Evolutionary conservation across 1,140 invertebrate genomes (phyloP).

Genomic region (Ceratina australensis): DNA sequence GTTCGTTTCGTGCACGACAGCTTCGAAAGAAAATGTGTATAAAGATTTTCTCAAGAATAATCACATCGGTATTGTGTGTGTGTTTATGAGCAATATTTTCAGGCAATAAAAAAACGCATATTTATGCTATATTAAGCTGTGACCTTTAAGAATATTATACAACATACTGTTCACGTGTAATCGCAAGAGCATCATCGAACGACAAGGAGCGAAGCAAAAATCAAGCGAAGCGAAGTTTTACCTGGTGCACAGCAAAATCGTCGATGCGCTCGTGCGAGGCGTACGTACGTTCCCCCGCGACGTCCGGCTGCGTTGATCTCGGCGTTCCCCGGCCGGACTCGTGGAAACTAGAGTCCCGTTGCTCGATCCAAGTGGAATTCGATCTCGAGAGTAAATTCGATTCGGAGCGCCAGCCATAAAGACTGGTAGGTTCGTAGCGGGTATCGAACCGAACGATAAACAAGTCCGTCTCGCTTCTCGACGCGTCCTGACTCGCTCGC

Average conservation of each 20-base stretch:
- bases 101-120: too few relatives aligned
- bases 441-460: neutral
- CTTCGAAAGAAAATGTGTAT: neutral
- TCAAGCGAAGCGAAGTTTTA: constrained; percentile 41
- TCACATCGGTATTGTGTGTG: too few relatives aligned
- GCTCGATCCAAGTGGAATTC: neutral
- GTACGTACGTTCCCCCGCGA: constrained; percentile 14
- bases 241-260: constrained; percentile 31
- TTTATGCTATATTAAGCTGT: too few relatives aligned
- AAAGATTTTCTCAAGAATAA: neutral
- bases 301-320: neutral
- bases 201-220: constrained; percentile 3
- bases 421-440: neutral
- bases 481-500: neutral
- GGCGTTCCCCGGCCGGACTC: neutral
- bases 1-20: neutral
- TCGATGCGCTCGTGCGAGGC: constrained; percentile 28
- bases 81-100: too few relatives aligned
- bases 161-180: neutral
- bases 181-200: constrained; percentile 10
- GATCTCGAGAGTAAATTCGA: neutral
- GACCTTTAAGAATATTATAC: too few relatives aligned
- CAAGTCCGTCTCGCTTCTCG: constrained; percentile 19
- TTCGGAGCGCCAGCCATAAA: constrained; percentile 60
- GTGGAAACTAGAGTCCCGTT: neutral